phyloP scores from a whole-genome alignment of 2,113 vertebrate genomes.

The Tragelaphus imberbis region DNA sequence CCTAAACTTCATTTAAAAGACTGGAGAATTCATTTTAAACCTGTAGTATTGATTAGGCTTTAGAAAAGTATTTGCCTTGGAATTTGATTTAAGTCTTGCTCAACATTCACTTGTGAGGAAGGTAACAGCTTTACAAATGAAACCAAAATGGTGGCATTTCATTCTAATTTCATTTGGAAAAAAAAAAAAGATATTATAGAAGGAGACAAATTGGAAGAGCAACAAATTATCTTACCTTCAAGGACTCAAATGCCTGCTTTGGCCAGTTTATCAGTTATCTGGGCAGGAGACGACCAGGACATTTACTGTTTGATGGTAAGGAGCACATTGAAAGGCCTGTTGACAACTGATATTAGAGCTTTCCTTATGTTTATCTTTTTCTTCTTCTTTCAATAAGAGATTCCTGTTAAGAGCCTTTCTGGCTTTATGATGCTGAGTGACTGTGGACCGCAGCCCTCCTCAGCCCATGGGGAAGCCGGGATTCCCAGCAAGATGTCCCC shows the following conservation, averaged over 20 bases:
- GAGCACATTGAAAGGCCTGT: slow-evolving; percentile 33
- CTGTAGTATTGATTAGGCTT: slow-evolving; percentile 67
- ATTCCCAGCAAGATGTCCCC: background rate
- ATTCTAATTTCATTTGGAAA: slow-evolving; percentile 53
- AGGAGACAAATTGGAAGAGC: slow-evolving; percentile 45
- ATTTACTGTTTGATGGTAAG: slow-evolving; percentile 43
- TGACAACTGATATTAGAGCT: slow-evolving; percentile 24
- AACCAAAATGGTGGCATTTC: slow-evolving; percentile 60
- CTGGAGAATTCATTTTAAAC: slow-evolving; percentile 74
- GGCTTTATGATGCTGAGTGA: background rate
- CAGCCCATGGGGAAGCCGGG: background rate
- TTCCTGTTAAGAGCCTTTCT: background rate
- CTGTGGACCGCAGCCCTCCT: background rate
- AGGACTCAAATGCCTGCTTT: background rate
- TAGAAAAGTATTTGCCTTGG: slow-evolving; percentile 59
- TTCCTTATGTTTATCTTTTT: slow-evolving; percentile 20
- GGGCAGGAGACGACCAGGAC: background rate
- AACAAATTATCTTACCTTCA: background rate
- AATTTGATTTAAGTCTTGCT: slow-evolving; percentile 67
- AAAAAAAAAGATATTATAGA: background rate
- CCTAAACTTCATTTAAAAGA: slow-evolving; percentile 74
- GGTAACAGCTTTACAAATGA: slow-evolving; percentile 33
- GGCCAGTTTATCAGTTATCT: background rate
- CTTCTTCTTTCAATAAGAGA: background rate
- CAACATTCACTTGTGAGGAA: slow-evolving; percentile 30